Evolutionary conservation across 2,888 invertebrate genomes (phyloP).

Genomic region (Melipona beecheii): DNA sequence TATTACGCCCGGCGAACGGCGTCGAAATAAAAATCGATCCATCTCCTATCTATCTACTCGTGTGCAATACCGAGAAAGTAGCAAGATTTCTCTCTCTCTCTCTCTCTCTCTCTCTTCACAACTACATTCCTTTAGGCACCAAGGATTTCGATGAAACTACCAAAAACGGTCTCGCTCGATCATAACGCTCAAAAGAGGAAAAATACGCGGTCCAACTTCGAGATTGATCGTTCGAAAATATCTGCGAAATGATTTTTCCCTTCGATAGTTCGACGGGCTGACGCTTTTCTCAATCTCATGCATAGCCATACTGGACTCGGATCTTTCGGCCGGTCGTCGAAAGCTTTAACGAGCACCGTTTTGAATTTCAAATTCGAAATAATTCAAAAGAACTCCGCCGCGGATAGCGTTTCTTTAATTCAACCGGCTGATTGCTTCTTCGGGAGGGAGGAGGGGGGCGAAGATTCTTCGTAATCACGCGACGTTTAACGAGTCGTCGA

Average conservation of each 20-base stretch:
- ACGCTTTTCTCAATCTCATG: constrained; percentile 31
- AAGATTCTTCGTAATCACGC: constrained; percentile 28
- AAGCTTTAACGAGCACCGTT: background rate
- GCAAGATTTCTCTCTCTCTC: background rate
- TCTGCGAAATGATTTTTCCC: too few relatives aligned
- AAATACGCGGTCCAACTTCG: too few relatives aligned
- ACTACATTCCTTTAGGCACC: too few relatives aligned
- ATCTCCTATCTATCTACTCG: constrained; percentile 1
- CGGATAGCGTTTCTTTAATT: constrained; percentile 23
- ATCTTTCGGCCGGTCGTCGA: background rate
- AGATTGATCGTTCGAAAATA: too few relatives aligned
- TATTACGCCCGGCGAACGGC: constrained; percentile 72
- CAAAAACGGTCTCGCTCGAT: too few relatives aligned
- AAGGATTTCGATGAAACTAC: background rate
- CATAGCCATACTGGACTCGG: constrained; percentile 18
- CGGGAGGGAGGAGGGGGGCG: background rate
- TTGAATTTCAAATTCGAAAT: constrained; percentile 14
- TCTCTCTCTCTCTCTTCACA: too few relatives aligned
- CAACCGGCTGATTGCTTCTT: constrained; percentile 17
- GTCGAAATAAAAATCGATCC: constrained; percentile 79
- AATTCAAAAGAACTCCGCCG: background rate
- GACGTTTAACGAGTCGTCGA: constrained; percentile 34
- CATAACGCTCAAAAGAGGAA: too few relatives aligned
- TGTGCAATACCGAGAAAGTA: background rate
- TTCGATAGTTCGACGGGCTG: too few relatives aligned